Evolutionary conservation across 2,797 vertebrate genomes (phyloP).

Genomic region (Gambelia wislizenii): DNA sequence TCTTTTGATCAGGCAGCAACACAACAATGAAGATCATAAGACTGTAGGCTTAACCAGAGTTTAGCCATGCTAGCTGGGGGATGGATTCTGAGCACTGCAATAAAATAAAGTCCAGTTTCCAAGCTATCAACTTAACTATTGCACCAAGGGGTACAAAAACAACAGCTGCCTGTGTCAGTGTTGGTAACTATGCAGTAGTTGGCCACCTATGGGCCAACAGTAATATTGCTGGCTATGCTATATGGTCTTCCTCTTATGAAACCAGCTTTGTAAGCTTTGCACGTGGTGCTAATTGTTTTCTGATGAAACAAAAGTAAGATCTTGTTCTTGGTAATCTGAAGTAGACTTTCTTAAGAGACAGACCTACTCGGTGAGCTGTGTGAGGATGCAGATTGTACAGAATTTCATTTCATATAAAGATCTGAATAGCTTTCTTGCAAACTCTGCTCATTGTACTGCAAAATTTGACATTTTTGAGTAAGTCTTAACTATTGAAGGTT

Average conservation of each 20-base stretch:
- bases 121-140: too few relatives aligned
- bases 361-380: not conserved
- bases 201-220: not conserved
- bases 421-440: constrained; percentile 6
- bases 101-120: too few relatives aligned
- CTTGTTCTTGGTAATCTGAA: not conserved
- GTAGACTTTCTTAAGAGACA: constrained; percentile 2
- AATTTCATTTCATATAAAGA: not conserved
- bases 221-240: not conserved
- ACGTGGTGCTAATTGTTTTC: not conserved
- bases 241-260: not conserved
- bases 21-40: not conserved
- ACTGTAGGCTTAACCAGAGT: not conserved
- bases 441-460: constrained; percentile 20
- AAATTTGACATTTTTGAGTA: constrained; percentile 18
- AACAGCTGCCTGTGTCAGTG: not conserved
- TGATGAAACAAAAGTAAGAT: not conserved
- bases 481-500: not conserved
- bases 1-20: not conserved
- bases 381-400: not conserved
- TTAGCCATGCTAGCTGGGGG: too few relatives aligned
- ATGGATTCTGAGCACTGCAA: too few relatives aligned
- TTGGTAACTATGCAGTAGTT: not conserved
- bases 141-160: not conserved
- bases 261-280: not conserved